phyloP scores from a whole-genome alignment of 2,888 invertebrate genomes.

The Digitonthophagus gazella region DNA sequence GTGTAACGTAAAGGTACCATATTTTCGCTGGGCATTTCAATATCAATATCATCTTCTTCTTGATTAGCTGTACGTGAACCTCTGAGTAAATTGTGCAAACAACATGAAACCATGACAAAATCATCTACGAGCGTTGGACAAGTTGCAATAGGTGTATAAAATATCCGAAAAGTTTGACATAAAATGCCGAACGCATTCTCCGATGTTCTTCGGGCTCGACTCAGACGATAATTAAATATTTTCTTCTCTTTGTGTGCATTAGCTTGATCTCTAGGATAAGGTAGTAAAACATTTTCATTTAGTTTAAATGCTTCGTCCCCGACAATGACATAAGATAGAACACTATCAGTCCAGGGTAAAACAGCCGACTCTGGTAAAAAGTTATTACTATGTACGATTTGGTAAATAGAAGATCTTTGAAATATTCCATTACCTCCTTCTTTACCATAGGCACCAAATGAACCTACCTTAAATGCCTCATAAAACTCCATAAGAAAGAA shows the following conservation, averaged over 20 bases:
- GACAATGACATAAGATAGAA: conserved; percentile 3
- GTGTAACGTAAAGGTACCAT: conserved; percentile 6
- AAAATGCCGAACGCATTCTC: too few relatives aligned
- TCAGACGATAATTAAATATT: too few relatives aligned
- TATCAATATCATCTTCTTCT: conserved; percentile 1
- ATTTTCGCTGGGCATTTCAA: conserved; percentile 1
- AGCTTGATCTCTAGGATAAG: too few relatives aligned
- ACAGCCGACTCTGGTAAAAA: conserved; percentile 7
- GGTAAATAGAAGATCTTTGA: conserved; percentile 6
- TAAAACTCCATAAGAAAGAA: too few relatives aligned
- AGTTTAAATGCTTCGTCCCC: conserved; percentile 6
- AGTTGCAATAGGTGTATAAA: neutral
- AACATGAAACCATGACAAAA: neutral
- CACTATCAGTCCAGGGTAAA: conserved; percentile 11
- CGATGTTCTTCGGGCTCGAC: too few relatives aligned
- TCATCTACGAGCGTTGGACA: conserved; percentile 11
- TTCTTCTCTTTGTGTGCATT: too few relatives aligned
- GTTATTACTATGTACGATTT: conserved; percentile 11
- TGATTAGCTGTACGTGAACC: neutral
- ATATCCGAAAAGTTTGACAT: too few relatives aligned
- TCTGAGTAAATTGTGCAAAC: neutral
- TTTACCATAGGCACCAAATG: conserved; percentile 18
- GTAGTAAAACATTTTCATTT: neutral
- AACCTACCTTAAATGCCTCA: too few relatives aligned
- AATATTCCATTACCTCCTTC: conserved; percentile 17